A percentile compares a stretch with the other conserved stretches of the same genome.
phyloP scores from a whole-genome alignment of 2,113 vertebrate species.

The Catharus bicknelli region DNA sequence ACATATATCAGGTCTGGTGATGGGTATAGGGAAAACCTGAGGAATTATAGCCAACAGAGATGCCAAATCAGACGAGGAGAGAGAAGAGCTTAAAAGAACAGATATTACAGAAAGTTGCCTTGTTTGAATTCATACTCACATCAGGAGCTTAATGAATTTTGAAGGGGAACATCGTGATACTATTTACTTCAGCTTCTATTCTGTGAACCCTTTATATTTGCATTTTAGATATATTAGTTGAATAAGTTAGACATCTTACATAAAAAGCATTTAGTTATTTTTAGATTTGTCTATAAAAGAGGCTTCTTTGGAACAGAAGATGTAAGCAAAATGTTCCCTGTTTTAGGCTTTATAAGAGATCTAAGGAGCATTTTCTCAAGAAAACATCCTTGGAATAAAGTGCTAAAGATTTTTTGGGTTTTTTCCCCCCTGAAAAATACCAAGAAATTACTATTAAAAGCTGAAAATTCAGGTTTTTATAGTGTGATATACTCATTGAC shows the following conservation, averaged over 20 bases:
- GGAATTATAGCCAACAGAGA: not conserved
- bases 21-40: not conserved
- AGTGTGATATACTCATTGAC: not conserved
- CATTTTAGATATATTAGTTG: not conserved
- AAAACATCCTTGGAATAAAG: not conserved
- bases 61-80: not conserved
- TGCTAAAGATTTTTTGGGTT: not conserved
- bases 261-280: not conserved
- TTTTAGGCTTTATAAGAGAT: not conserved
- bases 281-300: not conserved
- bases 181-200: not conserved
- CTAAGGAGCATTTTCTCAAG: not conserved
- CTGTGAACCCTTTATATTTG: not conserved
- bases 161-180: not conserved
- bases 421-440: rapidly evolving
- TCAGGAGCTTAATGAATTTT: not conserved
- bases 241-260: not conserved
- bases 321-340: not conserved
- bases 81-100: not conserved
- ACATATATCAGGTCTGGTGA: not conserved
- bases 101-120: not conserved
- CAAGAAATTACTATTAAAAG: not conserved
- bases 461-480: not conserved
- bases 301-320: not conserved
- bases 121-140: not conserved